Base-by-base conservation (phyloP, 2,888 invertebrate genomes). In the Acanthosoma haemorrhoidale region DNA sequence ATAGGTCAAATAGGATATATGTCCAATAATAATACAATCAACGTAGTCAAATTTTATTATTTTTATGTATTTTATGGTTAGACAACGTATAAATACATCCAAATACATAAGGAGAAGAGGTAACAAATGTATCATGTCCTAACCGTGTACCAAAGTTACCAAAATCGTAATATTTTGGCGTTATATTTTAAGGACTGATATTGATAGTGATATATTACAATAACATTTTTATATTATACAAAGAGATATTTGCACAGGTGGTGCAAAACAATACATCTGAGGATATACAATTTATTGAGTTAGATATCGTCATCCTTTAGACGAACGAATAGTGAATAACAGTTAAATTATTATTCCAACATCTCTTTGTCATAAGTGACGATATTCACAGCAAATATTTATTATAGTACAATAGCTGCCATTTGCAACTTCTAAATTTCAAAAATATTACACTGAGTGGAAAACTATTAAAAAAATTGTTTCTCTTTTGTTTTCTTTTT, bases 81-180 rank as follows among this genome's bases (percentile, higher is more conserved):
- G 29, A 51, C 51, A 51, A 51, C 51, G 25, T 51, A 51, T 51
- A 51, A 51, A 29, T 51, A 51, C 51, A 51, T 51, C 51, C 51
- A 51, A 25, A 25, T 25, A 51, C 51, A 51, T 25, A 51, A 51
- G 18, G 29, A 51, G 51, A 51, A 51, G 25, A 25, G 29, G 51
- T 51, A 51, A 51, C 51, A 51, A 43, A 51, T 51, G 29, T 25
- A 51, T 51, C 51, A 51, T 25, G 29, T 51, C 29, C 1, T n/a
- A 25, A 51, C 29, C n/a, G 25, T 25, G 25, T 25, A n/a, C 25
- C 51, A n/a, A 51, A 18, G n/a, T 25, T n/a, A n/a, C 51, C 21
- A 51, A n/a, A n/a, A n/a, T n/a, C n/a, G n/a, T n/a, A n/a, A n/a
- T n/a, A n/a, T n/a, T n/a, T 25, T 25, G 25, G 4, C 4, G 18